Conservation (phyloP, 2,113 vertebrate species). For the Lontra canadensis region DNA sequence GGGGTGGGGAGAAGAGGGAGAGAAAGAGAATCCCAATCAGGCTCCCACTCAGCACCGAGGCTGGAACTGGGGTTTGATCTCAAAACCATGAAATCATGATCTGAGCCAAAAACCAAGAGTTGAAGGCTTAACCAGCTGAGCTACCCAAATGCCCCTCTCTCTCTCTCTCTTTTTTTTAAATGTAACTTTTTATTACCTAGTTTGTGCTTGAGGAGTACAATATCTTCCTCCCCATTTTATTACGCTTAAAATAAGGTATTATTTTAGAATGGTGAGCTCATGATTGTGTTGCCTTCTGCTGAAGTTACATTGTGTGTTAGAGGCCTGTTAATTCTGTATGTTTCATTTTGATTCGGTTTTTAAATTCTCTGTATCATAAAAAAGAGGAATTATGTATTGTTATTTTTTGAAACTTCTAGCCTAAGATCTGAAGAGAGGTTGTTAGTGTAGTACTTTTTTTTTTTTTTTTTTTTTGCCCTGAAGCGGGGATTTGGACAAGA, state of each 20-base stretch:
- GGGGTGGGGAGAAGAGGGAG: not conserved
- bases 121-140: not conserved
- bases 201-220: not conserved
- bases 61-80: not conserved
- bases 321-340: not conserved
- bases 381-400: not conserved
- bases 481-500: not conserved
- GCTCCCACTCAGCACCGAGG: not conserved
- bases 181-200: not conserved
- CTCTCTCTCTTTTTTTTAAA: not conserved
- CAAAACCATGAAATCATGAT: not conserved
- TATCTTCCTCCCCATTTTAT: not conserved
- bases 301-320: not conserved
- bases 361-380: constrained; percentile 7
- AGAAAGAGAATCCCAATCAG: not conserved
- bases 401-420: not conserved
- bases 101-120: no score
- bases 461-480: not conserved
- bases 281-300: not conserved
- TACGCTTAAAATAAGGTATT: not conserved
- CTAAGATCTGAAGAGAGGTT: not conserved
- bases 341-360: constrained; percentile 36
- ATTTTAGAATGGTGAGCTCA: not conserved
- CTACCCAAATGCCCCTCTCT: not conserved
- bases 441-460: not conserved